Evolutionary conservation across 2,888 invertebrate genomes (phyloP), one percentile per base, ranked within the genome.

Genomic region (Brachyopa scutellaris): DNA sequence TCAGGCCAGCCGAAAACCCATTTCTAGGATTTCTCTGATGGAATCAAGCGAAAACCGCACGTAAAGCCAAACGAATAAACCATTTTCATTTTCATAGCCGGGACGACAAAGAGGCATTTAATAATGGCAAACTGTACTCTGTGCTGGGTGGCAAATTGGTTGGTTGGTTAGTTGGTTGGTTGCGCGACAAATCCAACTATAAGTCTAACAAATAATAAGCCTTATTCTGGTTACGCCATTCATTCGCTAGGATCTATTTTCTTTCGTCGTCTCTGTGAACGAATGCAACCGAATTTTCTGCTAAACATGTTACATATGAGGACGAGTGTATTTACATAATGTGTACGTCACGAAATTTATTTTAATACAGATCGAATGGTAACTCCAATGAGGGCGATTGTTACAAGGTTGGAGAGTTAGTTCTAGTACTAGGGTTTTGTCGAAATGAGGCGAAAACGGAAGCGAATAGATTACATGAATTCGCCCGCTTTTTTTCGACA

Each of bases 31-130:
- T 80, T 57, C 55, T 64, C 19, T 49, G 67, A 70, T 53, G 77
- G 82, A 70, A 82, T 82, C 66, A 70, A 70, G 62, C 69, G 38
- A 69, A 69, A 76, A 80, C 76, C 76, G 17, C 80, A 76, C 76
- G 80, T 80, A 59, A 82, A 49, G 57, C 74, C 42, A 45, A 69
- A 57, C 36, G 69, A 51, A 76, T 80, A 80, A 76, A 80, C 57
- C 74, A 80, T 76, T 76, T 76, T 69, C 62, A 17, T 74, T 80
- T n/a, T 69, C 62, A 62, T 55, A 62, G 57, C 69, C 57, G 55
- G 64, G 69, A 80, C 70, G 77, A 72, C 67, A 57, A 66, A 51
- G 64, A 61, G 59, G 77, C 77, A 59, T 70, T 82, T 77, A 59
- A 62, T 70, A 77, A 69, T 49, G 49, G 59, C 61, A 49, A 62